Evolutionary conservation across 2,113 vertebrate species (phyloP).

Genomic region (Tachuris rubrigastra): DNA sequence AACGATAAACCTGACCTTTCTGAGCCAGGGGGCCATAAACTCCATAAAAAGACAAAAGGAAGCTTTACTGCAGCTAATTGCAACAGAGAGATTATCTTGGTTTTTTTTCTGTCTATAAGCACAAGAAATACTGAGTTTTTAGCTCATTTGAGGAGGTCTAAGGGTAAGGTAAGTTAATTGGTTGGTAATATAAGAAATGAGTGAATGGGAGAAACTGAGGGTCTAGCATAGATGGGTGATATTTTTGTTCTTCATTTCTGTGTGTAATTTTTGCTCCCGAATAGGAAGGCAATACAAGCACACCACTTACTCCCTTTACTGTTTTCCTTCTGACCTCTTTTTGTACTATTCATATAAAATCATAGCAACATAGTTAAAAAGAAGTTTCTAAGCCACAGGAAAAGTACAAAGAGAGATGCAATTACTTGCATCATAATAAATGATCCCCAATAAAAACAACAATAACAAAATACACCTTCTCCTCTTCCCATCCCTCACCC

Average conservation of each 20-base stretch:
- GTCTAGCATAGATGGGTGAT: not conserved
- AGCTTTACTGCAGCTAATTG: not conserved
- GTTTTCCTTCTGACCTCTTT: not conserved
- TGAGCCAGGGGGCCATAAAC: not conserved
- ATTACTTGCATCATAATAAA: not conserved
- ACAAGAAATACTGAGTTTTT: not conserved
- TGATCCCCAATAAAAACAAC: not conserved
- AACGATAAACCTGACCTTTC: conserved; percentile 17
- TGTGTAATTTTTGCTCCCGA: not conserved
- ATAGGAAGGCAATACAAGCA: not conserved
- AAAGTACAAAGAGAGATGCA: not conserved
- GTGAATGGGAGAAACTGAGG: not conserved
- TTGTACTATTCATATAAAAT: not conserved
- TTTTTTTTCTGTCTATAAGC: not conserved
- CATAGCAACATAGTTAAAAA: not conserved
- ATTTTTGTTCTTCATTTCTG: not conserved
- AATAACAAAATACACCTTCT: not conserved
- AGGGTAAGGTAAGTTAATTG: not conserved
- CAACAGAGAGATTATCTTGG: not conserved
- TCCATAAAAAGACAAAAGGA: not conserved
- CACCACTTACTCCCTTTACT: not conserved
- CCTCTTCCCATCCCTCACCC: accelerated
- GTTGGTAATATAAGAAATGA: not conserved
- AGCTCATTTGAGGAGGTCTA: not conserved
- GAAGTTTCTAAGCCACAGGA: not conserved